Conservation (phyloP, 2,797 vertebrate species). For the Aulostomus chinensis region DNA sequence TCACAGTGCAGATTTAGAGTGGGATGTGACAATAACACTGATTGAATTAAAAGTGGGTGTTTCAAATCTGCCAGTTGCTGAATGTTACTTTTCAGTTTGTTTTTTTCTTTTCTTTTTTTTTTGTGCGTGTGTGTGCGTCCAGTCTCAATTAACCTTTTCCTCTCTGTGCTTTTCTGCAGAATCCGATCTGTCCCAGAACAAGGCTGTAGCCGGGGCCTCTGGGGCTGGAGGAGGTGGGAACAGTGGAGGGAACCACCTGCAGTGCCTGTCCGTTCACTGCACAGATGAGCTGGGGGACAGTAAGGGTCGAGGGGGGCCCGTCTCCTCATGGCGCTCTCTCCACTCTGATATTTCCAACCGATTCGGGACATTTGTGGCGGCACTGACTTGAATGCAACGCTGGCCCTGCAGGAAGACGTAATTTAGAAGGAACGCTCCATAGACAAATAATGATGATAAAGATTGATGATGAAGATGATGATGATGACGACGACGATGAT, state of each 20-base stretch:
- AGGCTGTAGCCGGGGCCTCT: slow-evolving; percentile 69
- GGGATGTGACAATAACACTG: slow-evolving; percentile 75
- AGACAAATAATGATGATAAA: slow-evolving; percentile 34
- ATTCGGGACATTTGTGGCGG: slow-evolving; percentile 97
- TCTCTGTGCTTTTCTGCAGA: slow-evolving; percentile 73
- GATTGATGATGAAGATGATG: slow-evolving; percentile 5
- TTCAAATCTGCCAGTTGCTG: slow-evolving; percentile 55
- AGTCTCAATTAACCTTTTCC: slow-evolving; percentile 56
- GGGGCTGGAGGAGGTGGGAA: slow-evolving; percentile 55
- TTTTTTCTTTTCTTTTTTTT: too few relatives aligned
- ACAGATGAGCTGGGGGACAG: slow-evolving; percentile 93
- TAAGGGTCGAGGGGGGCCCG: slow-evolving; percentile 89
- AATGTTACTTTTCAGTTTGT: slow-evolving; percentile 39
- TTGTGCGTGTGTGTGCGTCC: too few relatives aligned
- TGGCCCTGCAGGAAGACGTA: slow-evolving; percentile 12
- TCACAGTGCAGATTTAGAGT: slow-evolving; percentile 75
- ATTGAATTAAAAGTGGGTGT: slow-evolving; percentile 68
- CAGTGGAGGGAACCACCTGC: slow-evolving; percentile 89
- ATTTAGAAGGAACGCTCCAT: slow-evolving; percentile 31
- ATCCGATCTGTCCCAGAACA: slow-evolving; percentile 89
- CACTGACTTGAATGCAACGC: slow-evolving; percentile 88
- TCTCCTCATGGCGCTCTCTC: slow-evolving; percentile 95
- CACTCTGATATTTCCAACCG: slow-evolving; percentile 98
- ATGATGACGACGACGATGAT: slow-evolving; percentile 36
- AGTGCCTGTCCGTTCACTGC: slow-evolving; percentile 98